These are phyloP conservation scores for Hylaeus anthracinus DNA, from an alignment of 1,140 invertebrate species.

Conservation along the genomic window DNA sequence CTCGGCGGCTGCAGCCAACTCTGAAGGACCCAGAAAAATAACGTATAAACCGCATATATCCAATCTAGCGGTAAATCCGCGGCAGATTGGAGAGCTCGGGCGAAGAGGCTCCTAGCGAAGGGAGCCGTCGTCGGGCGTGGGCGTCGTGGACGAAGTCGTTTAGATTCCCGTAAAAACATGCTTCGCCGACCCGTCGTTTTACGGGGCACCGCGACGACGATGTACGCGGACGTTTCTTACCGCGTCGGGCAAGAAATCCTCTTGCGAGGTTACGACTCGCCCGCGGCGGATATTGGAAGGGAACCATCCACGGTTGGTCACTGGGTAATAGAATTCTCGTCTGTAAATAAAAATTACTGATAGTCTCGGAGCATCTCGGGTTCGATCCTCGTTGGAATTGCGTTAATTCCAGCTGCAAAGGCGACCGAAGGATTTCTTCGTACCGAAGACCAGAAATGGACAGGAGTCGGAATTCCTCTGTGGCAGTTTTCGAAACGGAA, in stretches of 20 bases:
- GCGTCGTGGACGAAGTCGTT: constrained; percentile 25
- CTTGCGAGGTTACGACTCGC: background rate
- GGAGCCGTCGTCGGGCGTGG: background rate
- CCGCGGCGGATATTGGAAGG: background rate
- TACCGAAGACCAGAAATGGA: too few relatives aligned
- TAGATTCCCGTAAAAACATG: constrained; percentile 49
- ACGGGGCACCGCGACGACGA: background rate
- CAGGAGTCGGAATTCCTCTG: too few relatives aligned
- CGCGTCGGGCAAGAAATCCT: background rate
- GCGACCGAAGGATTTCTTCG: too few relatives aligned
- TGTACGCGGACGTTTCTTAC: constrained; percentile 41
- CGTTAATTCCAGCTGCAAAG: too few relatives aligned
- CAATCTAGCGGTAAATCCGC: constrained; percentile 59
- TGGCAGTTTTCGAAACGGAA: too few relatives aligned
- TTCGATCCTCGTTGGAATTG: too few relatives aligned
- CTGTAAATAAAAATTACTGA: too few relatives aligned
- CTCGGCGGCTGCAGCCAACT: constrained; percentile 6
- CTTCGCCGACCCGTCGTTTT: constrained; percentile 7
- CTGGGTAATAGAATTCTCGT: too few relatives aligned
- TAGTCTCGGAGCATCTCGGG: too few relatives aligned
- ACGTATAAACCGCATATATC: constrained; percentile 61
- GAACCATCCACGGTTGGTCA: background rate
- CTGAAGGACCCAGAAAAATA: constrained; percentile 46
- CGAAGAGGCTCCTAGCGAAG: background rate
- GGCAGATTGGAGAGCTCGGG: background rate